Evolutionary conservation across 1,140 invertebrate genomes (phyloP), one percentile per base, ranked within the genome.

Genomic region (Pollicipes pollicipes): DNA sequence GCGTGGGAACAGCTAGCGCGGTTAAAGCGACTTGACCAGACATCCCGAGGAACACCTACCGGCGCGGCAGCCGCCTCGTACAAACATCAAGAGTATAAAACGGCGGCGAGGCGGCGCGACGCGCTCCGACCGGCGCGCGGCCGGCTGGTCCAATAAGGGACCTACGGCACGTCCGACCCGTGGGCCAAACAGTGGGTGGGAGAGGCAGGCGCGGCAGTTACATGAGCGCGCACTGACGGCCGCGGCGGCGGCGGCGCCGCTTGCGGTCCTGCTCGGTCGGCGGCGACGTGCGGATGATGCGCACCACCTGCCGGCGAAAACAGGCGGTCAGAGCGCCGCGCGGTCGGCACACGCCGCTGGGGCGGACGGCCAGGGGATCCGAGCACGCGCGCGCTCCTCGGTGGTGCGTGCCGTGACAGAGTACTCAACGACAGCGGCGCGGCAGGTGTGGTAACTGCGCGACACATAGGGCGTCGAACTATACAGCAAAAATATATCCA

Each of bases 211-310:
- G 32, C 45, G 45, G 6, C 45, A 2, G 45, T 58, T 58, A 58
- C 45, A 58, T 58, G 2, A 58, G 45, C 10, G 45, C 6, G 45
- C 45, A 58, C 45, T 58, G 45, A 6, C 45, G 45, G 45, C 45
- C 45, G 45, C 45, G 45, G 13, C 45, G 45, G 45, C 45, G 45
- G 10, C 45, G 45, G 45, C 45, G 45, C 6, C 45, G 8, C 45
- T 58, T 58, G 45, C 45, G 45, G 45, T 58, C 45, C 45, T 58
- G 45, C 10, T 68, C 29, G 17, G 69, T 26, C 29, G 69, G 69
- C 17, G 69, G 69, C 37, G 64, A 70, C 4, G 45, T 70, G n/a
- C 69, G 69, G 64, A 70, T 70, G 64, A 70, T 70, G 0, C 69
- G 69, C 31, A 70, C 64, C 29, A 70, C 69, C 69, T 70, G 69